Percentiles rank a stretch among this genome's conserved stretches.
Evolutionary conservation across 2,113 vertebrate species (phyloP).

Genomic region (Phoenicopterus ruber): DNA sequence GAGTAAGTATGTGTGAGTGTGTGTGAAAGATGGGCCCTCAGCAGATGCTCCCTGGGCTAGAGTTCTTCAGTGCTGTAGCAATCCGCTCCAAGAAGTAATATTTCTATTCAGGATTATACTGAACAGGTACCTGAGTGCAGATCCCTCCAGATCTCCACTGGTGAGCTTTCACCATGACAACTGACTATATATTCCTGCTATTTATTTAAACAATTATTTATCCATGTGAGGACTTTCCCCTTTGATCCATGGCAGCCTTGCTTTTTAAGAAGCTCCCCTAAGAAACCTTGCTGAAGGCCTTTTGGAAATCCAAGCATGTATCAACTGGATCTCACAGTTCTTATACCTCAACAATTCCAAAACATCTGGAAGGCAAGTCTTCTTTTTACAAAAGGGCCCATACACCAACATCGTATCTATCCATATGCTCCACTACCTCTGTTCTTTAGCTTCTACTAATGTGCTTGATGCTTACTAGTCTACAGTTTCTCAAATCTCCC

Average conservation of each 20-base stretch:
- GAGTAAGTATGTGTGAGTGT: neutral
- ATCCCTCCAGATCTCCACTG: neutral
- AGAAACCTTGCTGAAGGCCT: neutral
- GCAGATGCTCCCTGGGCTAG: neutral
- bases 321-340: neutral
- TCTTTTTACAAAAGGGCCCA: neutral
- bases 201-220: neutral
- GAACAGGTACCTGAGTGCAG: neutral
- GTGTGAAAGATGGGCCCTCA: neutral
- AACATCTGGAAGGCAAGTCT: neutral
- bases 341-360: neutral
- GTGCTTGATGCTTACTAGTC: neutral
- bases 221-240: neutral
- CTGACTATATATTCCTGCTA: neutral
- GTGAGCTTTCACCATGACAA: neutral
- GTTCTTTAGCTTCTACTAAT: neutral
- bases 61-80: neutral
- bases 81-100: neutral
- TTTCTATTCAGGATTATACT: neutral
- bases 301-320: neutral
- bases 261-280: neutral
- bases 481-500: neutral
- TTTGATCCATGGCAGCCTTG: neutral
- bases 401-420: neutral
- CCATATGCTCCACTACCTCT: neutral